These are phyloP conservation scores for Poeciliopsis paucimaculata DNA, from an alignment of 2,797 vertebrate genomes.

Conservation along the genomic window DNA sequence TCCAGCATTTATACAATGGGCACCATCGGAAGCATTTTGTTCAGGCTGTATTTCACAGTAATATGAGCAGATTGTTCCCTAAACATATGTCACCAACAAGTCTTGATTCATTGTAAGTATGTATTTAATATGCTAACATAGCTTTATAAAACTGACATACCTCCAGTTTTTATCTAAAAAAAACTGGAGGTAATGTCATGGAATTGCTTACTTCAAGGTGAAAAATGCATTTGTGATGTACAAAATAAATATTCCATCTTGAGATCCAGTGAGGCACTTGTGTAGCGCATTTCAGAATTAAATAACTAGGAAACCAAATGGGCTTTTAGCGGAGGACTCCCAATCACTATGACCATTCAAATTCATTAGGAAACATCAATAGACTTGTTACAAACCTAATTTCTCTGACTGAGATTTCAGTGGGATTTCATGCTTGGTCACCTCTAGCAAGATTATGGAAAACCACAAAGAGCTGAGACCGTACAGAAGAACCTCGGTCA, in stretches of 20 bases:
- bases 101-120: conserved; percentile 17
- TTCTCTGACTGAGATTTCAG: conserved; percentile 57
- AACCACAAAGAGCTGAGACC: conserved; percentile 35
- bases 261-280: conserved; percentile 29
- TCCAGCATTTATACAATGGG: no score
- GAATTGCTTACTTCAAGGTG: neutral
- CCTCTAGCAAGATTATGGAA: conserved; percentile 32
- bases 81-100: neutral
- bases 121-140: conserved; percentile 8
- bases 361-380: conserved; percentile 75
- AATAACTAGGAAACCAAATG: conserved; percentile 56
- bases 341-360: conserved; percentile 62
- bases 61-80: neutral
- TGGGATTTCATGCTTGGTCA: conserved; percentile 64
- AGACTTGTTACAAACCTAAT: conserved; percentile 66
- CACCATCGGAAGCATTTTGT: neutral
- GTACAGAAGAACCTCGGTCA: conserved; percentile 39
- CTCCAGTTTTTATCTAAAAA: neutral
- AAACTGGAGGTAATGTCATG: neutral
- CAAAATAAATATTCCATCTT: neutral
- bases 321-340: conserved; percentile 44
- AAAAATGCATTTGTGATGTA: conserved; percentile 13
- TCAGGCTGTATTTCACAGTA: neutral
- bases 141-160: neutral
- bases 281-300: conserved; percentile 47